Conservation (phyloP, 2,113 vertebrate species). For the Desmodus rotundus region DNA sequence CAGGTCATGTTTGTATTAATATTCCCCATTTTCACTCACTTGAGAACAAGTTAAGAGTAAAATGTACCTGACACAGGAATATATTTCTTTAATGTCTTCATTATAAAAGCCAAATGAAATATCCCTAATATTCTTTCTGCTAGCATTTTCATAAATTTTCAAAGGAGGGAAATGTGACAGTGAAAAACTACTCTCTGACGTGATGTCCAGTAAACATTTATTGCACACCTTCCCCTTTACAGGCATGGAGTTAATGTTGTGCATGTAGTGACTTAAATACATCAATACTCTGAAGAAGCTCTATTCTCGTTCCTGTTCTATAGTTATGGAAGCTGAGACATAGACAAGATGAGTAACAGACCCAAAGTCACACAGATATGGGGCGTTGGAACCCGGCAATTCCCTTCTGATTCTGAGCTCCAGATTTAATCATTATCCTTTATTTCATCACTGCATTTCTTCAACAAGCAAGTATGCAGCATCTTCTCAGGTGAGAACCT, state of each 20-base stretch:
- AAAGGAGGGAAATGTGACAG: background rate
- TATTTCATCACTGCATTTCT: background rate
- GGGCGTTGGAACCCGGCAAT: background rate
- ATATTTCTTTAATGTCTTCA: background rate
- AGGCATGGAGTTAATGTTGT: background rate
- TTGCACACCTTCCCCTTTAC: background rate
- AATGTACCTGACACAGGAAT: background rate
- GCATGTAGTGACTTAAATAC: background rate
- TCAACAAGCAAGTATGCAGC: background rate
- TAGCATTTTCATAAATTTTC: background rate
- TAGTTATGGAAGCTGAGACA: background rate
- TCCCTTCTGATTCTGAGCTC: background rate
- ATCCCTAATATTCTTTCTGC: background rate
- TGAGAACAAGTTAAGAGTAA: background rate
- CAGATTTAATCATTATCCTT: background rate
- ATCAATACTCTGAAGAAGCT: background rate
- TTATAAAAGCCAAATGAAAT: background rate
- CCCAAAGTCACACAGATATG: background rate
- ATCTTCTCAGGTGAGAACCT: background rate
- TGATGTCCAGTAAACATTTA: background rate
- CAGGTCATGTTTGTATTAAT: background rate
- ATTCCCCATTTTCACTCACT: background rate
- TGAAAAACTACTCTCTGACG: background rate
- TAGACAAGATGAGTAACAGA: background rate
- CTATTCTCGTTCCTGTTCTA: background rate